phyloP scores from a whole-genome alignment of 2,797 vertebrate species.

The Phoebastria nigripes region DNA sequence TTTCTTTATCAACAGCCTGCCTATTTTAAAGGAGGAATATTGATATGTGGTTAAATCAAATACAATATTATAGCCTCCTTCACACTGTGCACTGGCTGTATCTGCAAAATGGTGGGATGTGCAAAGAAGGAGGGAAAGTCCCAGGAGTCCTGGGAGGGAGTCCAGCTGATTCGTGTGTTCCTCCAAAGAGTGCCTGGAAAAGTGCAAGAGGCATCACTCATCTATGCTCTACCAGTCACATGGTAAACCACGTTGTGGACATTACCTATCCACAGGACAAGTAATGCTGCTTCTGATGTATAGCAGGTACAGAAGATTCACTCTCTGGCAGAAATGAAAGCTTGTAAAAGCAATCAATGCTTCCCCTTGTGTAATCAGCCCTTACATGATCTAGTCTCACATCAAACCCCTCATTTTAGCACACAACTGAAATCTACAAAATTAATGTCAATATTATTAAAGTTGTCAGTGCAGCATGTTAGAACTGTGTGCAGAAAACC shows the following conservation, averaged over 20 bases:
- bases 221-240: neutral
- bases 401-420: neutral
- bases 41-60: neutral
- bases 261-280: neutral
- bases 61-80: neutral
- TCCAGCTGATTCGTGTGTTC: neutral
- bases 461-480: neutral
- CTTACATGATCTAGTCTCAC: neutral
- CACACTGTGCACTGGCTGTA: neutral
- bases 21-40: conserved; percentile 3
- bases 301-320: neutral
- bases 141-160: neutral
- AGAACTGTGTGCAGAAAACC: neutral
- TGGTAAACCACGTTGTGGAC: neutral
- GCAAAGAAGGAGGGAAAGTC: neutral
- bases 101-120: neutral
- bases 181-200: neutral
- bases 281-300: neutral
- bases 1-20: conserved; percentile 28
- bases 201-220: neutral
- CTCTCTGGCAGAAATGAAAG: neutral
- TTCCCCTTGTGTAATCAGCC: neutral
- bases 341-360: neutral
- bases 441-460: conserved; percentile 34
- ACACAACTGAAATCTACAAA: neutral